Percentiles rank a stretch among this genome's conserved stretches.
Evolutionary conservation across 2,888 invertebrate species (phyloP).

Genomic region (Cataglyphis livida): DNA sequence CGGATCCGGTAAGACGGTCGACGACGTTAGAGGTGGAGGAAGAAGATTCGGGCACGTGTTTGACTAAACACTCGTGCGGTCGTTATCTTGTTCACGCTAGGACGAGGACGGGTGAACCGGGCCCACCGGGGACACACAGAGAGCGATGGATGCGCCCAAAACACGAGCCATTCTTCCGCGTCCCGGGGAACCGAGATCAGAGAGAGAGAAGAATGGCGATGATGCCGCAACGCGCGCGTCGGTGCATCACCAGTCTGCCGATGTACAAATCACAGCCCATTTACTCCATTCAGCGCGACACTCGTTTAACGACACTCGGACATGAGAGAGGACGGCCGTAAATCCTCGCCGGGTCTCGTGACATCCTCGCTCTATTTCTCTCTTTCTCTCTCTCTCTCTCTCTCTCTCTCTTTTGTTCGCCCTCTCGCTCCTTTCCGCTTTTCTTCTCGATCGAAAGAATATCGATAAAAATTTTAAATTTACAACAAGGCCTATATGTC

Average conservation of each 20-base stretch:
- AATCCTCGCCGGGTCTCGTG: constrained; percentile 73
- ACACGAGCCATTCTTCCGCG: constrained; percentile 79
- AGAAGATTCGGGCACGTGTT: constrained; percentile 55
- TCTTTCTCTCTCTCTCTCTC: constrained; percentile 1
- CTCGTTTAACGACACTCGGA: constrained; percentile 82
- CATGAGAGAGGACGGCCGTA: constrained; percentile 77
- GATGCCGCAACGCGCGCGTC: constrained; percentile 73
- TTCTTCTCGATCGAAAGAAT: constrained; percentile 17
- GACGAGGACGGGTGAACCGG: constrained; percentile 39
- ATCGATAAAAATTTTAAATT: background rate
- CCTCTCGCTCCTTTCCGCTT: constrained; percentile 27
- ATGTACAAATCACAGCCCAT: constrained; percentile 85
- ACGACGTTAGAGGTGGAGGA: constrained; percentile 36
- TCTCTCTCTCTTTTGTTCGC: background rate
- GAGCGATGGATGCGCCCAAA: constrained; percentile 77
- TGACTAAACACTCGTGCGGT: constrained; percentile 70
- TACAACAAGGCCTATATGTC: background rate
- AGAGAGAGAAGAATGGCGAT: constrained; percentile 61
- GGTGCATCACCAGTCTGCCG: constrained; percentile 78
- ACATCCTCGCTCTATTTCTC: constrained; percentile 27
- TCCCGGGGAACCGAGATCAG: constrained; percentile 44
- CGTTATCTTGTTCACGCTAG: constrained; percentile 76
- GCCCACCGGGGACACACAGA: constrained; percentile 14
- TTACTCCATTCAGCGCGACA: constrained; percentile 81
- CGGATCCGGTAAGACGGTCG: constrained; percentile 1